These are phyloP conservation scores for Tetranychus piercei DNA, from an alignment of 2,888 invertebrate species.

Conservation along the genomic window DNA sequence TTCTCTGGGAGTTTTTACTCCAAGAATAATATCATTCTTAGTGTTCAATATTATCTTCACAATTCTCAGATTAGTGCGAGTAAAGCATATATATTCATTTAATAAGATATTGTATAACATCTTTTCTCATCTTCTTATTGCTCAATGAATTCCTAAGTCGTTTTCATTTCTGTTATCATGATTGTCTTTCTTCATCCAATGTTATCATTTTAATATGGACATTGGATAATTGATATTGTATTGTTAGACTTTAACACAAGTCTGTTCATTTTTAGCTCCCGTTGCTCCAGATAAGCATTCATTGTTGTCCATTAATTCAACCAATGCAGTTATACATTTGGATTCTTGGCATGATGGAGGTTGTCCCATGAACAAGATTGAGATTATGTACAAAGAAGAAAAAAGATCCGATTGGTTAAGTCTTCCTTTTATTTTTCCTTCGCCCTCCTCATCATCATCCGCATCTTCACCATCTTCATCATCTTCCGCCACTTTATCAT, in stretches of 20 bases:
- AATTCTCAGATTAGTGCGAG: no score
- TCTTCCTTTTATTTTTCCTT: neutral
- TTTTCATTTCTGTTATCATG: no score
- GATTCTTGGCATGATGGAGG: slow-evolving; percentile 86
- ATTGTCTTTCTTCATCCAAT: neutral
- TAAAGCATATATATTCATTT: no score
- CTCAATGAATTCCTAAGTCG: no score
- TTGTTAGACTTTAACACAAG: no score
- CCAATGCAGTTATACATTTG: slow-evolving; percentile 73
- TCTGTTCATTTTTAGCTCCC: slow-evolving; percentile 43
- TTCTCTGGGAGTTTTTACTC: no score
- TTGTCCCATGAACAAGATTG: slow-evolving; percentile 84
- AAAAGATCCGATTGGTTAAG: slow-evolving; percentile 51
- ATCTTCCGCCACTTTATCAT: slow-evolving; percentile 4
- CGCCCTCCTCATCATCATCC: neutral
- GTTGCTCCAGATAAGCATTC: slow-evolving; percentile 71
- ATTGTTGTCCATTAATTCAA: slow-evolving; percentile 79
- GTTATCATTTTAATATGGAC: neutral
- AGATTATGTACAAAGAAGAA: slow-evolving; percentile 52
- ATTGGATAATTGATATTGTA: neutral
- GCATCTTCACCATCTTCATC: neutral
- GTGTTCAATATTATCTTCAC: no score
- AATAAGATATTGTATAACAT: no score
- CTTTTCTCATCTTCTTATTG: no score
- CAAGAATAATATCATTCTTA: no score